Conservation (phyloP, 53 echinoderm and acorn worm species). For the Pentamera pediparva region DNA sequence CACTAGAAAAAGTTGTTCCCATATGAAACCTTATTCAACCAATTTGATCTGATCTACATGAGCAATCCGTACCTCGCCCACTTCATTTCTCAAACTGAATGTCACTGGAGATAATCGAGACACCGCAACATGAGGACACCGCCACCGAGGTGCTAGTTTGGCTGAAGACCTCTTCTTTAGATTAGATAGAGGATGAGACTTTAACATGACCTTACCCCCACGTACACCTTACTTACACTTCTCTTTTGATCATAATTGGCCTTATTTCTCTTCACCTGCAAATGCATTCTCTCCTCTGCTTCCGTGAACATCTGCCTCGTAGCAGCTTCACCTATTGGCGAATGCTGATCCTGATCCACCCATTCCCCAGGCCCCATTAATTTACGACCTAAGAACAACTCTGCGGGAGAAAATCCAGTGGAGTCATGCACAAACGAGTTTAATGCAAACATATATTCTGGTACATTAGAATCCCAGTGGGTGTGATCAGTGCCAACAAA, state of each 20-base stretch:
- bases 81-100: neutral
- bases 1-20: too few species aligned
- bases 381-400: conserved; percentile 24
- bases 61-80: neutral
- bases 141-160: conserved; percentile 39
- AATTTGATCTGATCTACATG: conserved; percentile 28
- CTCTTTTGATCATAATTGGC: neutral
- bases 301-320: too few species aligned
- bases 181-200: conserved; percentile 19
- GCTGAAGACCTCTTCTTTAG: conserved; percentile 15
- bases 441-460: conserved; percentile 41
- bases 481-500: conserved; percentile 38
- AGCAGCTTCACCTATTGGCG: neutral
- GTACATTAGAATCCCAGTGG: conserved; percentile 34
- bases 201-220: conserved; percentile 29
- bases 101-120: conserved; percentile 19
- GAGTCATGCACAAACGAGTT: conserved; percentile 40
- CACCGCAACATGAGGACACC: conserved; percentile 15
- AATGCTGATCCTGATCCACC: neutral
- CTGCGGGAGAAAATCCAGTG: conserved; percentile 25
- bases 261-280: neutral
- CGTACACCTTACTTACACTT: neutral
- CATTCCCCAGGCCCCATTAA: conserved; percentile 3
- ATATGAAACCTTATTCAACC: neutral
- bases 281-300: too few species aligned